These are phyloP conservation scores for Sparus aurata DNA, from an alignment of 2,797 vertebrate genomes.

Conservation along the genomic window DNA sequence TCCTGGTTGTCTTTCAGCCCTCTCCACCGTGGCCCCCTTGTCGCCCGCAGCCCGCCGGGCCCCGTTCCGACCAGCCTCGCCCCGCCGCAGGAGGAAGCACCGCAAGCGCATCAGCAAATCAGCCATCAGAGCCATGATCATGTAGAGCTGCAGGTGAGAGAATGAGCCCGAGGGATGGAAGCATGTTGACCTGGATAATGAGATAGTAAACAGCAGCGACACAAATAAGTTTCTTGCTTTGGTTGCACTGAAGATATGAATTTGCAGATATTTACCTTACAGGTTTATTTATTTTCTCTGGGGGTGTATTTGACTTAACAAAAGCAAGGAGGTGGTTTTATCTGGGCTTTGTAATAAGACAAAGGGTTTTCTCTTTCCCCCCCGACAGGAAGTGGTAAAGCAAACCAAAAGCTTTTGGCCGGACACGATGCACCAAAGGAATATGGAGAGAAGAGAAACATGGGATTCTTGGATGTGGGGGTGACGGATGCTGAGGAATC, in stretches of 20 bases:
- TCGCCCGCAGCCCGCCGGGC: slow-evolving; percentile 28
- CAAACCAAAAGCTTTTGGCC: slow-evolving; percentile 28
- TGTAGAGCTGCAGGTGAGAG: slow-evolving; percentile 79
- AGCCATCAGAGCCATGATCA: slow-evolving; percentile 85
- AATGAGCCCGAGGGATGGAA: neutral
- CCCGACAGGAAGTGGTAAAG: slow-evolving; percentile 47
- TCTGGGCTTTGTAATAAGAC: neutral
- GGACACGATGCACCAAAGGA: slow-evolving; percentile 34
- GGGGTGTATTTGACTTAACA: neutral
- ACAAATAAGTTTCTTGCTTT: neutral
- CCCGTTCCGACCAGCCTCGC: slow-evolving; percentile 62
- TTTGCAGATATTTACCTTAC: neutral
- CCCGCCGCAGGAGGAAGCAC: slow-evolving; percentile 81
- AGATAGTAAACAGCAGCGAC: neutral
- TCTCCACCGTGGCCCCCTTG: slow-evolving; percentile 41
- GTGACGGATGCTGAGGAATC: neutral
- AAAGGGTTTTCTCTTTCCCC: slow-evolving; percentile 14
- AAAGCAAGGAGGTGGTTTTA: neutral
- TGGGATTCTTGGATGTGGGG: slow-evolving; percentile 37
- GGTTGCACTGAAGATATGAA: neutral
- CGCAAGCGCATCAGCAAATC: slow-evolving; percentile 85
- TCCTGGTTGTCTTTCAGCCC: slow-evolving; percentile 31
- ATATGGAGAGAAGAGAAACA: slow-evolving; percentile 29
- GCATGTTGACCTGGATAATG: no score
- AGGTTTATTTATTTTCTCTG: neutral